These are phyloP conservation scores for Saxicola maurus DNA, from an alignment of 2,797 vertebrate species.

Conservation along the genomic window DNA sequence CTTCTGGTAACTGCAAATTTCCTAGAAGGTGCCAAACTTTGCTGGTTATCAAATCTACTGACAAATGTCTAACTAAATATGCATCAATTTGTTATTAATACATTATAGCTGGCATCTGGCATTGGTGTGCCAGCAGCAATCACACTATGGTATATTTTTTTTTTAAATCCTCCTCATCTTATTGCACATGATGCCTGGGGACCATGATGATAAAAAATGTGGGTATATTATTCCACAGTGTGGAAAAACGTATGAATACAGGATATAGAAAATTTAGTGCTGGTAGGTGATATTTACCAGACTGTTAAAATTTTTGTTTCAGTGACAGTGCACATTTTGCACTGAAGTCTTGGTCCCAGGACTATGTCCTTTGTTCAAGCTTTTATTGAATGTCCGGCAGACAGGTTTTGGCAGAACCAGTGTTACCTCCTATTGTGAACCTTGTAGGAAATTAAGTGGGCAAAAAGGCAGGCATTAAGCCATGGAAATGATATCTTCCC, in stretches of 20 bases:
- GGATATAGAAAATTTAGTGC: background rate
- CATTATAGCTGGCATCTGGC: conserved; percentile 24
- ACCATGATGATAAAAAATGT: background rate
- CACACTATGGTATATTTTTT: background rate
- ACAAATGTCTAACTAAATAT: conserved; percentile 55
- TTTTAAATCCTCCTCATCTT: conserved; percentile 1
- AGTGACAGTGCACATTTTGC: background rate
- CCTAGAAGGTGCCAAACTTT: conserved; percentile 20
- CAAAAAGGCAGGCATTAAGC: background rate
- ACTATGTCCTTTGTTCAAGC: background rate
- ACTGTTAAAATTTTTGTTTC: background rate
- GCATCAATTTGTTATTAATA: conserved; percentile 49
- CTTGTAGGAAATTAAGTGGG: background rate
- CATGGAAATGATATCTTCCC: background rate
- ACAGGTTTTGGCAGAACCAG: background rate
- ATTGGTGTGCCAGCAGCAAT: conserved; percentile 18
- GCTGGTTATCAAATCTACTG: conserved; percentile 46
- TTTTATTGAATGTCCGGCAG: background rate
- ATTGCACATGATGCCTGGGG: background rate
- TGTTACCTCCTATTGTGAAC: background rate
- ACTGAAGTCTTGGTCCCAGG: background rate
- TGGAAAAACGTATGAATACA: background rate
- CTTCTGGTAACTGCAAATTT: conserved; percentile 6
- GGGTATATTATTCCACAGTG: background rate
- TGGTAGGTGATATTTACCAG: background rate